phyloP scores from a whole-genome alignment of 2,888 invertebrate genomes.

The Heliconius aoede region DNA sequence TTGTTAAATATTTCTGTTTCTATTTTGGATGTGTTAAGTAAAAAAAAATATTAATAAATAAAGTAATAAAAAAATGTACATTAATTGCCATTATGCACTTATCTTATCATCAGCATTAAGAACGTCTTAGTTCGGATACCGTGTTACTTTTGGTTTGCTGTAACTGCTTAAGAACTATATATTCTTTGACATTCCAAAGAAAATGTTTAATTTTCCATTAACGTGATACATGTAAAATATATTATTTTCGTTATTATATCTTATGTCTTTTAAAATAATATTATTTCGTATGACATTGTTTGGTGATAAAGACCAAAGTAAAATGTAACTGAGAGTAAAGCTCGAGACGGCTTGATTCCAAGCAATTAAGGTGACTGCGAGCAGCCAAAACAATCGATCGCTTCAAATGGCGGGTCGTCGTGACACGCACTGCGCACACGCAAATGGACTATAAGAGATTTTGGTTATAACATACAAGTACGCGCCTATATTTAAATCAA shows the following conservation, averaged over 20 bases:
- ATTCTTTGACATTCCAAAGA: not conserved
- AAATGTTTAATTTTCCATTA: not conserved
- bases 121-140: not conserved
- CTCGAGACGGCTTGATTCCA: slow-evolving; percentile 75
- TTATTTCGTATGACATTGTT: slow-evolving; percentile 3
- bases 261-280: not conserved
- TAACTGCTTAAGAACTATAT: not conserved
- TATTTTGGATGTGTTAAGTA: no score
- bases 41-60: no score
- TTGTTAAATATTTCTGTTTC: no score
- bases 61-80: not conserved
- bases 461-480: slow-evolving; percentile 9
- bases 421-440: slow-evolving; percentile 58
- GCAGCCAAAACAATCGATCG: slow-evolving; percentile 84
- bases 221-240: not conserved
- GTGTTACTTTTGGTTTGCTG: not conserved
- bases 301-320: slow-evolving; percentile 8
- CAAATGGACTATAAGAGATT: slow-evolving; percentile 37
- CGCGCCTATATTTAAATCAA: not conserved
- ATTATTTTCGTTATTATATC: not conserved
- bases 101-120: not conserved
- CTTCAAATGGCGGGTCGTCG: slow-evolving; percentile 72
- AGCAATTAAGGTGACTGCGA: slow-evolving; percentile 80
- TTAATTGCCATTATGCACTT: not conserved
- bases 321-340: slow-evolving; percentile 44